Percentiles rank a stretch among this genome's conserved stretches.
Conservation (phyloP, 1,140 invertebrate genomes). For the Trachymyrmex cornetzi region DNA sequence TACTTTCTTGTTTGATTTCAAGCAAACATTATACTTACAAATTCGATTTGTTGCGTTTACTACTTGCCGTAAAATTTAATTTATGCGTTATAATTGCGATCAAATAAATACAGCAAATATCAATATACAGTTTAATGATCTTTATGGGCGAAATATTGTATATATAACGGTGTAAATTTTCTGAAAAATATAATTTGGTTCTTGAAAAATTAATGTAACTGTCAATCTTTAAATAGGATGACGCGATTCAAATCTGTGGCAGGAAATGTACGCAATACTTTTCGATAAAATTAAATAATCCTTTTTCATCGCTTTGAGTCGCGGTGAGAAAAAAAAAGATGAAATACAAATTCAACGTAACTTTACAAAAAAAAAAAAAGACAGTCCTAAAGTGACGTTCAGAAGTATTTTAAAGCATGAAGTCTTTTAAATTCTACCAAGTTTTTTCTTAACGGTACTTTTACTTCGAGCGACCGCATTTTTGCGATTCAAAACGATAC, state of each 20-base stretch:
- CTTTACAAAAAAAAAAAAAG: slow-evolving; percentile 1
- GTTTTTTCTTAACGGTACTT: slow-evolving; percentile 8
- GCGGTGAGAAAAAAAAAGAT: not conserved
- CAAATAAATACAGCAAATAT: not conserved
- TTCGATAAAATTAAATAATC: not conserved
- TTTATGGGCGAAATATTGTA: not conserved
- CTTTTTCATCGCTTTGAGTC: not conserved
- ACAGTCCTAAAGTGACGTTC: not conserved
- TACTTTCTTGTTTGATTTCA: not conserved
- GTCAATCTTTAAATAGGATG: not conserved
- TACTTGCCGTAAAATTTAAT: not conserved
- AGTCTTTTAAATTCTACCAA: slow-evolving; percentile 17
- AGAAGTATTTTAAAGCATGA: slow-evolving; percentile 7
- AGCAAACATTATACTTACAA: not conserved
- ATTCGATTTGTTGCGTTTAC: not conserved
- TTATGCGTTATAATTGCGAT: not conserved
- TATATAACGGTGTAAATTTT: not conserved
- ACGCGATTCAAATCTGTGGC: not conserved
- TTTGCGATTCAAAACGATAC: slow-evolving; percentile 14
- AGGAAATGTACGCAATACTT: not conserved
- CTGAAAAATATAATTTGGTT: not conserved
- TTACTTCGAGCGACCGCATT: not conserved
- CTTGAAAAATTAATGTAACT: not conserved
- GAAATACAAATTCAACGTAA: slow-evolving; percentile 7
- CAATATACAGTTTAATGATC: not conserved